Percentiles rank a stretch among this genome's conserved stretches.
Conservation (phyloP, 1,140 invertebrate species). For the Ceratosolen fusciceps region DNA sequence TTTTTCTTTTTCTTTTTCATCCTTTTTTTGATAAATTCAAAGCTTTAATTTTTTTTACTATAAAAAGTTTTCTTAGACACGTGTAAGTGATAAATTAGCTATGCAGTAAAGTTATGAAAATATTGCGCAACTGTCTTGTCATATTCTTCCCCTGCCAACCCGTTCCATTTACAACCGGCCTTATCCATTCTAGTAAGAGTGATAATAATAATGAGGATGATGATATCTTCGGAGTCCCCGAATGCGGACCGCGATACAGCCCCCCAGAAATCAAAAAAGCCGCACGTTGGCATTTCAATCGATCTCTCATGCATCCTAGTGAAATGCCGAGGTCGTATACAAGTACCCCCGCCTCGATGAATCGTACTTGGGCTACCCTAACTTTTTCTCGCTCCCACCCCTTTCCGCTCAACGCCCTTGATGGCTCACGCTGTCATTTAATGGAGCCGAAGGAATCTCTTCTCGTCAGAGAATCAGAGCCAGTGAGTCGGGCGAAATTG, state of each 20-base stretch:
- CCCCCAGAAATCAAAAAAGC: neutral
- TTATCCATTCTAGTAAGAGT: neutral
- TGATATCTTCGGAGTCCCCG: neutral
- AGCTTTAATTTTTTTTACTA: neutral
- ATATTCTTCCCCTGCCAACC: neutral
- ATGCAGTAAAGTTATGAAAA: no score
- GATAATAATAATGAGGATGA: neutral
- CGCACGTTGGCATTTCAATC: neutral
- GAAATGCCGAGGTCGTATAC: neutral
- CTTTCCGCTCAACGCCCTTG: neutral
- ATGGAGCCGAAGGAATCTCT: conserved; percentile 44
- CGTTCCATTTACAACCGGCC: neutral
- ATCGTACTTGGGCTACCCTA: neutral
- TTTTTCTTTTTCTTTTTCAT: no score
- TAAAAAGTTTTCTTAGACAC: neutral
- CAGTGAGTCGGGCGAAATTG: conserved; percentile 31
- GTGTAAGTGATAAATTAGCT: neutral
- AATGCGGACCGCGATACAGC: neutral
- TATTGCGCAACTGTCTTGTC: neutral
- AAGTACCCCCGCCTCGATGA: neutral
- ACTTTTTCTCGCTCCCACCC: neutral
- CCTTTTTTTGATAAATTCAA: no score
- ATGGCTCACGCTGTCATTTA: conserved; percentile 10
- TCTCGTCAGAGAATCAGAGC: conserved; percentile 32
- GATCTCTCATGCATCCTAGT: conserved; percentile 2